Conservation (phyloP, 1,140 invertebrate species). For the Gonioctena quinquepunctata region DNA sequence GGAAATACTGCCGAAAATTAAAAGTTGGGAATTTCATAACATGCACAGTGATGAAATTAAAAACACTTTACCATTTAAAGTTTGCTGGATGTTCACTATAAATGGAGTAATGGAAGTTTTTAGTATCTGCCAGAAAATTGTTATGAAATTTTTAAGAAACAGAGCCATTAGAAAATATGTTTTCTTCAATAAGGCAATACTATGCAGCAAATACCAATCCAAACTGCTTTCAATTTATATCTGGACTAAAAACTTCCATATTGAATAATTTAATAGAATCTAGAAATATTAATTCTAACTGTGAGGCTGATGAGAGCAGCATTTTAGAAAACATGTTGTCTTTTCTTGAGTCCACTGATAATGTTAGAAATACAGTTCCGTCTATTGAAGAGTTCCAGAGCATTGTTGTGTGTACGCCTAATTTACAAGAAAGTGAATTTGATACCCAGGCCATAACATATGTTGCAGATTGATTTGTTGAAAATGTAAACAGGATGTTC, state of each 20-base stretch:
- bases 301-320: constrained; percentile 15
- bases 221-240: constrained; percentile 22
- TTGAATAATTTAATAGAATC: constrained; percentile 19
- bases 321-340: constrained; percentile 11
- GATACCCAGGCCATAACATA: neutral
- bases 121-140: constrained; percentile 11
- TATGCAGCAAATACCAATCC: constrained; percentile 25
- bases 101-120: constrained; percentile 12
- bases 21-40: constrained; percentile 16
- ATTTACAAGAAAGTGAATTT: neutral
- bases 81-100: constrained; percentile 26
- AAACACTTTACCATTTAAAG: constrained; percentile 12
- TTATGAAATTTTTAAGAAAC: constrained; percentile 18
- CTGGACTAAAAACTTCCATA: constrained; percentile 21
- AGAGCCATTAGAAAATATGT: constrained; percentile 30
- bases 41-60: neutral
- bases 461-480: neutral
- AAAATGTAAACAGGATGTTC: no score
- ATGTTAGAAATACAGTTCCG: neutral
- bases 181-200: constrained; percentile 16
- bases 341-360: neutral
- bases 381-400: neutral
- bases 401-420: neutral
- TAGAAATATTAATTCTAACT: neutral
- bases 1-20: constrained; percentile 16